phyloP scores from a whole-genome alignment of 2,113 vertebrate species.

The Pseudorasbora parva region DNA sequence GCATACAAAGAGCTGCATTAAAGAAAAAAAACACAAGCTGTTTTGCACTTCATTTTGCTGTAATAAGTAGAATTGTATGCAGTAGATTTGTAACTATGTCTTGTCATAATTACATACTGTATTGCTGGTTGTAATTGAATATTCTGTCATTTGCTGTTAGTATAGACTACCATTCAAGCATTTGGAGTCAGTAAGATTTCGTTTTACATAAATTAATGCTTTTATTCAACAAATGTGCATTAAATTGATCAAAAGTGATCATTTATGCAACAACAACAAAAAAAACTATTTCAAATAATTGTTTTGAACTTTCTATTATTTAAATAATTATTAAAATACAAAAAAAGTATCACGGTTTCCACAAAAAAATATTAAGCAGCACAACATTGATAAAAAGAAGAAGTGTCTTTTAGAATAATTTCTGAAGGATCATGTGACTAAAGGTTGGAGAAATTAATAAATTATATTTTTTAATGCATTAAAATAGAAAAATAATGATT shows the following conservation, averaged over 20 bases:
- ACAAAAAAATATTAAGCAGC: neutral
- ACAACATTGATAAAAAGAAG: no score
- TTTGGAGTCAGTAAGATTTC: no score
- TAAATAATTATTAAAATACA: neutral
- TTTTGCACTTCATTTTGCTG: neutral
- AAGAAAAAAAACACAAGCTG: neutral
- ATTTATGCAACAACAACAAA: no score
- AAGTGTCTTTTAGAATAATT: neutral
- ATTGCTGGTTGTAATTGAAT: neutral
- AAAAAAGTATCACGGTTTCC: neutral
- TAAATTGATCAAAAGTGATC: neutral
- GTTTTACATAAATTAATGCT: neutral
- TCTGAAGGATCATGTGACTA: neutral
- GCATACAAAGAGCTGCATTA: slow-evolving; percentile 16
- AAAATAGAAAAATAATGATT: neutral
- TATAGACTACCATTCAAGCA: neutral
- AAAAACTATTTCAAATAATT: neutral
- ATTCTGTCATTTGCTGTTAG: neutral
- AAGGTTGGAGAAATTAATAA: neutral
- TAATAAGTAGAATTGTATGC: neutral
- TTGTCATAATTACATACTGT: neutral
- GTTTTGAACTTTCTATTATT: neutral
- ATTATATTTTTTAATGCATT: neutral
- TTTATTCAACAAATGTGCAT: neutral
- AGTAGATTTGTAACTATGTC: neutral